These are phyloP conservation scores for Ornithoptera alexandrae DNA, from an alignment of 2,888 invertebrate species.

Conservation along the genomic window DNA sequence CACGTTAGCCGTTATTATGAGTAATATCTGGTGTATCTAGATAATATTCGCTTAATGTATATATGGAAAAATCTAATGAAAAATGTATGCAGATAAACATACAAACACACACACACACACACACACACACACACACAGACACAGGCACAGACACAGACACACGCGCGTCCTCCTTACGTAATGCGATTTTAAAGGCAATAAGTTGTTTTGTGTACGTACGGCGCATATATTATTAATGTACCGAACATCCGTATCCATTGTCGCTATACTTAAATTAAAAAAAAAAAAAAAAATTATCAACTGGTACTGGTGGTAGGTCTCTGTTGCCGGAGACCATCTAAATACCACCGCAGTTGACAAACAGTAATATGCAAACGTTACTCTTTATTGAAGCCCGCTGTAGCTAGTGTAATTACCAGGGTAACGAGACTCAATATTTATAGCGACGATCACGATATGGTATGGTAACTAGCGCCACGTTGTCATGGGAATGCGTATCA, in stretches of 20 bases:
- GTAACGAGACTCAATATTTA: no score
- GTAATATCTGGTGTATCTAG: background rate
- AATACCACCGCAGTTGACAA: no score
- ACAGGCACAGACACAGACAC: conserved; percentile 32
- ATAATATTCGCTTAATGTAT: conserved; percentile 19
- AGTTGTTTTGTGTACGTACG: conserved; percentile 56
- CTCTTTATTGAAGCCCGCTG: no score
- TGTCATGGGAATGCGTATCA: no score
- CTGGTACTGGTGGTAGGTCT: no score
- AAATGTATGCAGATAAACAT: conserved; percentile 38
- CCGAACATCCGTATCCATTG: conserved; percentile 52
- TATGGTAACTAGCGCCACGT: no score
- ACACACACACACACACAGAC: conserved; percentile 29
- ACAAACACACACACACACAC: background rate
- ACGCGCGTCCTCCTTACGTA: conserved; percentile 48
- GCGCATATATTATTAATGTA: conserved; percentile 46
- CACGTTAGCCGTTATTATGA: conserved; percentile 22
- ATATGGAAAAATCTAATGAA: conserved; percentile 50
- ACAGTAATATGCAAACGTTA: no score
- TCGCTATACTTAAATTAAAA: background rate
- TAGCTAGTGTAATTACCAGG: no score
- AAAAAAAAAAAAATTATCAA: no score
- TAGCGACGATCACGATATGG: no score
- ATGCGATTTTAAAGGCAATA: conserved; percentile 63
- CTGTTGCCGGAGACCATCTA: no score